phyloP scores from a whole-genome alignment of 2,888 invertebrate genomes.

The Dichetophora obliterata region DNA sequence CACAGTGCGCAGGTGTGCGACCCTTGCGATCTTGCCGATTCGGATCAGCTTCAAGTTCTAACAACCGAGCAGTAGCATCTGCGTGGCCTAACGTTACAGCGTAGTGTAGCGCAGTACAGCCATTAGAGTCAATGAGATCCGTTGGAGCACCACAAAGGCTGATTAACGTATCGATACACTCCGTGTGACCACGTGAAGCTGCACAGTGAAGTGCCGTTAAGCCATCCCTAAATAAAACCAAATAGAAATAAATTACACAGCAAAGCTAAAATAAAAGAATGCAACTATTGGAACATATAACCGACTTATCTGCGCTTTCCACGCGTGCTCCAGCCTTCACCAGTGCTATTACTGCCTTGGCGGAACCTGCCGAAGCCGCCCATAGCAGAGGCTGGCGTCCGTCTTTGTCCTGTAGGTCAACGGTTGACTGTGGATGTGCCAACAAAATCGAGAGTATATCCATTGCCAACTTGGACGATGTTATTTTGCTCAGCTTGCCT shows the following conservation, averaged over 20 bases:
- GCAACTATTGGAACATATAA: slow-evolving; percentile 26
- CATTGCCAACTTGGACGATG: slow-evolving; percentile 65
- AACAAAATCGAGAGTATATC: slow-evolving; percentile 84
- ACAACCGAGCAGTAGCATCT: slow-evolving; percentile 88
- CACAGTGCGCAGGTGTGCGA: slow-evolving; percentile 93
- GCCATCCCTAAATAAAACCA: slow-evolving; percentile 83
- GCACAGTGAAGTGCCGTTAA: slow-evolving; percentile 97
- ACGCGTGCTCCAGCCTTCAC: slow-evolving; percentile 89
- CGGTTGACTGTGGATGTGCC: slow-evolving; percentile 82
- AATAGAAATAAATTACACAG: not conserved
- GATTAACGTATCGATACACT: slow-evolving; percentile 89
- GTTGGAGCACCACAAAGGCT: slow-evolving; percentile 90
- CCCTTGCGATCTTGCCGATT: slow-evolving; percentile 94
- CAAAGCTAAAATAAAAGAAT: not conserved
- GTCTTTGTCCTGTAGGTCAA: slow-evolving; percentile 91
- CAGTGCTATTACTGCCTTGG: slow-evolving; percentile 89
- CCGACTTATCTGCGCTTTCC: slow-evolving; percentile 82
- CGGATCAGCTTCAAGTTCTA: slow-evolving; percentile 91
- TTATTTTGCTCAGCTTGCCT: slow-evolving; percentile 68
- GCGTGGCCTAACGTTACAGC: slow-evolving; percentile 96
- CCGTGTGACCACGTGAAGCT: slow-evolving; percentile 94
- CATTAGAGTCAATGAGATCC: slow-evolving; percentile 92
- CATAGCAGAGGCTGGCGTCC: slow-evolving; percentile 94
- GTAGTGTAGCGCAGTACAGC: slow-evolving; percentile 96
- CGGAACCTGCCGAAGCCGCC: slow-evolving; percentile 97